phyloP scores from a whole-genome alignment of 2,888 invertebrate species.

The Thalpophila matura region DNA sequence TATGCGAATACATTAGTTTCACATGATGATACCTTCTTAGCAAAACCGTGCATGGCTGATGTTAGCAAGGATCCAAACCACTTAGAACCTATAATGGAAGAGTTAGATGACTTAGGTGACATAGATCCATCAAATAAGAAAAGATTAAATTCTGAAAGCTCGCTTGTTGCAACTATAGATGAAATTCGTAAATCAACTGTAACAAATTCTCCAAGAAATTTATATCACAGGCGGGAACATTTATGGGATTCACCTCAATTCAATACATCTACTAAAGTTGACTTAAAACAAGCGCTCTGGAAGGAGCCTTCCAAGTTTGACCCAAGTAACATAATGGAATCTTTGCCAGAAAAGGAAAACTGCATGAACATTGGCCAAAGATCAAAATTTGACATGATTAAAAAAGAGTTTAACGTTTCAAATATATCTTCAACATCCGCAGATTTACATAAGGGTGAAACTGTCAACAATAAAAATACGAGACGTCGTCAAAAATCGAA shows the following conservation, averaged over 20 bases:
- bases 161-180: conserved; percentile 92
- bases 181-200: conserved; percentile 91
- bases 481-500: conserved; percentile 75
- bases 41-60: conserved; percentile 90
- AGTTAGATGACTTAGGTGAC: conserved; percentile 90
- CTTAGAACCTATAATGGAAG: conserved; percentile 90
- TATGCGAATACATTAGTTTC: conserved; percentile 90
- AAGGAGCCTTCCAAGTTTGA: conserved; percentile 87
- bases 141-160: conserved; percentile 89
- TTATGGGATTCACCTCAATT: conserved; percentile 86
- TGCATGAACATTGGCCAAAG: conserved; percentile 72
- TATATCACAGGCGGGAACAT: conserved; percentile 89
- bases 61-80: conserved; percentile 87
- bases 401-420: conserved; percentile 72
- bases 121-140: conserved; percentile 82
- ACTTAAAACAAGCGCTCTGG: conserved; percentile 85
- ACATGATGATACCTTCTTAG: conserved; percentile 88
- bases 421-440: conserved; percentile 60
- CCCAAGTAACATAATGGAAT: conserved; percentile 84
- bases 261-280: conserved; percentile 77
- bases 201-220: conserved; percentile 90
- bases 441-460: conserved; percentile 63
- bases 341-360: conserved; percentile 84
- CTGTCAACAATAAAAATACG: conserved; percentile 71
- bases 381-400: conserved; percentile 74